Evolutionary conservation across 2,113 vertebrate species (phyloP), one percentile per base, ranked within the genome.

Genomic region (Beaufortia kweichowensis): DNA sequence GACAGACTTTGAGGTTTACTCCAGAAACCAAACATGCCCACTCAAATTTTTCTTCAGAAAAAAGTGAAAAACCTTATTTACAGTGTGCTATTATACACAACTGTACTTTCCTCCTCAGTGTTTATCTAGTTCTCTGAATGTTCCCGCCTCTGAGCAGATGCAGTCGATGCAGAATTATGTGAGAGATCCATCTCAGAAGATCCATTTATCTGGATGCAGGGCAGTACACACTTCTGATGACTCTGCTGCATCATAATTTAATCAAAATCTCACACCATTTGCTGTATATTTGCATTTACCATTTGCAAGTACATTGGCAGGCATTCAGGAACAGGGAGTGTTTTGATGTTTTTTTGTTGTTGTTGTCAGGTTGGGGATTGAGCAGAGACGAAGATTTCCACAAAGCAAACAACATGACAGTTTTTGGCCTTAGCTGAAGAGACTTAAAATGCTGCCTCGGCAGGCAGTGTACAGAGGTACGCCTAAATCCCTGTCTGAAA

Each of bases 131-230:
- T 53, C 48, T 53, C 48, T 2, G 10, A 50, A n/a, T 48, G 35
- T 43, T 33, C 21, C 75, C 65, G 26, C n/a, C 53, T 68, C 61
- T 60, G 48, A 59, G 62, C 64, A 77, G 53, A 77, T 12, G 19
- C 31, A 64, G 76, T 69, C 39, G 41, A 59, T 60, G 68, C 62
- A 26, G 17, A 53, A 81, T 77, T 68, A 60, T 21, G 50, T 55
- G 43, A 73, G 62, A 43, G 43, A 56, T 35, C 80, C 69, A 48
- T 68, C 70, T 63, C 62, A 75, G 39, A 60, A 46, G 59, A 60
- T 57, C 19, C n/a, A 9, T 21, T 53, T 19, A 53, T 53, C 19
- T 53, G 6, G 48, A 53, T 53, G n/a, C 48, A n/a, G 19, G 6
- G 48, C 48, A 53, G 9, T 21, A 53, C 48, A 53, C 19, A 19